Evolutionary conservation across 2,888 invertebrate species (phyloP).

Genomic region (Euplexia lucipara): DNA sequence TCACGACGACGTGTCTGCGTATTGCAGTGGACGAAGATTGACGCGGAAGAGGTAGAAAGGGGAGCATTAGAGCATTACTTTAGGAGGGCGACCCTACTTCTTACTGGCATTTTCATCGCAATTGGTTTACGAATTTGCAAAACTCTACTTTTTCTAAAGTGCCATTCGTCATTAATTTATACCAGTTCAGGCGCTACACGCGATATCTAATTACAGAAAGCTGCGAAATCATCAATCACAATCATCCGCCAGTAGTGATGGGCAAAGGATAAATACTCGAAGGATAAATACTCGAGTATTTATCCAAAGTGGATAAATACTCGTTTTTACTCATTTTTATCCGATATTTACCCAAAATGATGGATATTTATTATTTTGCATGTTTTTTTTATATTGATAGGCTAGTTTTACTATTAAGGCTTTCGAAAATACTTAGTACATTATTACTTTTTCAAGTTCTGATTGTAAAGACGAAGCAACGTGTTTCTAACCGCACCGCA

Average conservation of each 20-base stretch:
- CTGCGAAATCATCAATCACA: constrained; percentile 25
- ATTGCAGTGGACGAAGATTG: not conserved
- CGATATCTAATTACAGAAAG: constrained; percentile 44
- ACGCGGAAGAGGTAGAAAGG: not conserved
- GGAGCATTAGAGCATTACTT: not conserved
- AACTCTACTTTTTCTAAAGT: not conserved
- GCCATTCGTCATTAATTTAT: constrained; percentile 12
- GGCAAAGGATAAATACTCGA: too few relatives aligned
- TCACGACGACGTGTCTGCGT: constrained; percentile 13
- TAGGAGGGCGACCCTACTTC: not conserved
- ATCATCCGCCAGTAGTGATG: constrained; percentile 6
- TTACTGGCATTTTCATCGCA: not conserved
- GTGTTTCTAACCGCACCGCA: too few relatives aligned
- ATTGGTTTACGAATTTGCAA: constrained; percentile 1
- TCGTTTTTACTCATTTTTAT: too few relatives aligned
- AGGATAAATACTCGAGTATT: too few relatives aligned
- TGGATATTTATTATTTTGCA: too few relatives aligned
- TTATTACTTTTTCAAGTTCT: too few relatives aligned
- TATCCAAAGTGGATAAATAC: too few relatives aligned
- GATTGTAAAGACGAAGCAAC: too few relatives aligned
- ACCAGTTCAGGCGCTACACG: constrained; percentile 17
- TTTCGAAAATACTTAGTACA: too few relatives aligned
- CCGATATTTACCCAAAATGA: too few relatives aligned
- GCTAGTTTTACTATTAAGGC: too few relatives aligned
- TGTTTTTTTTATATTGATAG: too few relatives aligned